A percentile compares a stretch with the other conserved stretches of the same genome.
Evolutionary conservation across 2,888 invertebrate species (phyloP).

Genomic region (Gasteruption jaculator): DNA sequence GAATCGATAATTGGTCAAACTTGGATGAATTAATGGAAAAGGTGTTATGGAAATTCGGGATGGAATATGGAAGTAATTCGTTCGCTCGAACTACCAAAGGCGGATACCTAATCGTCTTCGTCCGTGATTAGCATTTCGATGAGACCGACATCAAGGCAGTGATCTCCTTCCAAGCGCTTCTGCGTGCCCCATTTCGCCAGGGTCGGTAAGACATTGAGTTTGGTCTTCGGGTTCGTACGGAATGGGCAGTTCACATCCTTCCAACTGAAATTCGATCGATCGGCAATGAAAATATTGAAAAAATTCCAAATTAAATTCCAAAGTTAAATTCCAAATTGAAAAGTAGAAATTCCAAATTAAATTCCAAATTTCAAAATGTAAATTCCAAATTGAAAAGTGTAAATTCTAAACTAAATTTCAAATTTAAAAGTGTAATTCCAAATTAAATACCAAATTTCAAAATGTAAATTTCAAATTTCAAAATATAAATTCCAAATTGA

Average conservation of each 20-base stretch:
- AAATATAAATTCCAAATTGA: no score
- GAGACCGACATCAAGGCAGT: constrained; percentile 69
- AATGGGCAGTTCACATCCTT: constrained; percentile 78
- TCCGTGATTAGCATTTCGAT: constrained; percentile 78
- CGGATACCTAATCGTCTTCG: constrained; percentile 54
- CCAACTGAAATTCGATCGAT: constrained; percentile 65
- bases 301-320: neutral
- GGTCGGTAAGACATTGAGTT: constrained; percentile 78
- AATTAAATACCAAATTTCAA: constrained; percentile 3
- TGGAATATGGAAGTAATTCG: constrained; percentile 3
- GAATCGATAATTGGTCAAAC: no score
- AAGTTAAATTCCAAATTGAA: neutral
- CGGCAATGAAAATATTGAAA: constrained; percentile 5
- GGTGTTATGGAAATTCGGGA: constrained; percentile 1
- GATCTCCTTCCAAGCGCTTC: constrained; percentile 73
- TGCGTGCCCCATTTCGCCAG: constrained; percentile 73
- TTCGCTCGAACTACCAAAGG: constrained; percentile 2
- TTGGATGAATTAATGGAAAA: no score
- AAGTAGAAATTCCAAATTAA: constrained; percentile 3
- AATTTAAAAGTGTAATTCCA: no score
- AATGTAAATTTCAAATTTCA: neutral
- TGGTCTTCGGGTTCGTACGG: constrained; percentile 68
- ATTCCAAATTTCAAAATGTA: neutral
- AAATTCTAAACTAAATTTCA: no score
- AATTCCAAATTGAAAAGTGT: no score